Percentiles rank a stretch among this genome's conserved stretches.
phyloP scores from a whole-genome alignment of 2,888 invertebrate species.

The Andrena praecox region DNA sequence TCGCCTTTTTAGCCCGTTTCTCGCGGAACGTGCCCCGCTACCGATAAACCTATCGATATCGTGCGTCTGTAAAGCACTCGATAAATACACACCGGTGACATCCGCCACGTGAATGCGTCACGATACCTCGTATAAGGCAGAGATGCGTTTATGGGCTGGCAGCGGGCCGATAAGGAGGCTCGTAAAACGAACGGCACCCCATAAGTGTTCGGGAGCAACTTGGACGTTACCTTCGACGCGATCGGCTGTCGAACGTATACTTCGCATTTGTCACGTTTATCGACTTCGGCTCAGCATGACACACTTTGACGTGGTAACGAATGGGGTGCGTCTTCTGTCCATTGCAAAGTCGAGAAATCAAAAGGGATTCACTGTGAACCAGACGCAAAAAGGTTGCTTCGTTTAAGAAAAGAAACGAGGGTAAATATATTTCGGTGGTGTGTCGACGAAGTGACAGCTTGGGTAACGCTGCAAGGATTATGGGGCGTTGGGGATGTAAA shows the following conservation, averaged over 20 bases:
- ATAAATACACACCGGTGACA: constrained; percentile 48
- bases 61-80: constrained; percentile 42
- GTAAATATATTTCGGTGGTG: too few relatives aligned
- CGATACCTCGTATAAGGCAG: constrained; percentile 52
- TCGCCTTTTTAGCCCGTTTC: not conserved
- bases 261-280: constrained; percentile 80
- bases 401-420: too few relatives aligned
- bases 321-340: constrained; percentile 20
- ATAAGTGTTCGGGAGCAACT: constrained; percentile 73
- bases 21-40: constrained; percentile 6
- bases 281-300: constrained; percentile 69
- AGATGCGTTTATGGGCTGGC: constrained; percentile 82
- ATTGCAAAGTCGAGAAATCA: too few relatives aligned
- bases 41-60: constrained; percentile 32
- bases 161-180: constrained; percentile 80
- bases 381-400: too few relatives aligned
- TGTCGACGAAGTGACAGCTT: too few relatives aligned
- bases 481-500: too few relatives aligned
- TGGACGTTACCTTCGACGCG: constrained; percentile 58
- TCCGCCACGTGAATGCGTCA: constrained; percentile 60
- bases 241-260: constrained; percentile 64
- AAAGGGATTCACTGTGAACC: too few relatives aligned
- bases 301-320: constrained; percentile 62
- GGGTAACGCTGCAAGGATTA: too few relatives aligned
- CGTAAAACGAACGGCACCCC: constrained; percentile 78